These are phyloP conservation scores for Tenthredo notha DNA, from an alignment of 2,888 invertebrate species.

Conservation along the genomic window DNA sequence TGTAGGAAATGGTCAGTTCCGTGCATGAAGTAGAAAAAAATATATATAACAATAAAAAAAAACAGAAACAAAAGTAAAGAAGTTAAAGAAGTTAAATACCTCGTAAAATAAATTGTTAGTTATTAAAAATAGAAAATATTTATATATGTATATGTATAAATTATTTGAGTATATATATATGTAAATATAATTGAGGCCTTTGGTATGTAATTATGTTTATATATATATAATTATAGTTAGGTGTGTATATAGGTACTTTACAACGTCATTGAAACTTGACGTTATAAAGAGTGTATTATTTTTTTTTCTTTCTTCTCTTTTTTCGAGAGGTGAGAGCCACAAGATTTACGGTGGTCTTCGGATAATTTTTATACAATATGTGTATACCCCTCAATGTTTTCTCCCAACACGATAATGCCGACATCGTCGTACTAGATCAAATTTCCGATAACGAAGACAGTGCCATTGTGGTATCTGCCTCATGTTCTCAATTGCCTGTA, in stretches of 20 bases:
- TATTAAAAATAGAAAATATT: neutral
- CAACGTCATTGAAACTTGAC: neutral
- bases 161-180: neutral
- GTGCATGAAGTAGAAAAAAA: neutral
- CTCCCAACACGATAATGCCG: constrained; percentile 85
- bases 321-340: neutral
- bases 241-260: neutral
- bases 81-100: neutral
- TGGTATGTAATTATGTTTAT: neutral
- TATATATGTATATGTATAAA: neutral
- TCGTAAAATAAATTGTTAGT: neutral
- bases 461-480: constrained; percentile 91
- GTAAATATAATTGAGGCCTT: neutral
- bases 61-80: neutral
- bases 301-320: neutral
- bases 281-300: neutral
- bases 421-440: constrained; percentile 88
- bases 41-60: neutral
- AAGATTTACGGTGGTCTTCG: neutral
- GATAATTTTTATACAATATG: neutral
- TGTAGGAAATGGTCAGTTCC: neutral
- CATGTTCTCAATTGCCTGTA: constrained; percentile 87
- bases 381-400: constrained; percentile 78
- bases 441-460: constrained; percentile 89
- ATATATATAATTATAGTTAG: neutral